These are phyloP conservation scores for Trochalopteron elliotii DNA, from an alignment of 2,113 vertebrate genomes.

Conservation along the genomic window DNA sequence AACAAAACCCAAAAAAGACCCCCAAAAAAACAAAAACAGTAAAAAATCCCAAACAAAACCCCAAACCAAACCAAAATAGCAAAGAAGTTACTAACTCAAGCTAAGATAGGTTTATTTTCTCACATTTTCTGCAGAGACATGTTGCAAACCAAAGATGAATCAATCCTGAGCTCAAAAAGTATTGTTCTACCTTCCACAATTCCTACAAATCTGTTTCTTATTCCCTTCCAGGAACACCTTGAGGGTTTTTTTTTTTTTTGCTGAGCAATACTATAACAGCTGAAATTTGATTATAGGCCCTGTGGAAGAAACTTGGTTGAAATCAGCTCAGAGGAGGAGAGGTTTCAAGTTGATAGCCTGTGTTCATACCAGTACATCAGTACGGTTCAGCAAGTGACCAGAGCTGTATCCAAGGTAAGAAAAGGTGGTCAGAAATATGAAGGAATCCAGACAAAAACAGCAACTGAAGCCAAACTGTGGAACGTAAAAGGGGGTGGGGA, in stretches of 20 bases:
- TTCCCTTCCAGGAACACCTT: neutral
- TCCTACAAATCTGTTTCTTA: constrained; percentile 4
- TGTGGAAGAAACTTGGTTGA: neutral
- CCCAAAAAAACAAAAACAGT: neutral
- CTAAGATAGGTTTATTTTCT: neutral
- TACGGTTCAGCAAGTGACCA: neutral
- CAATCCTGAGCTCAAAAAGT: constrained; percentile 10
- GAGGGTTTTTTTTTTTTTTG: neutral
- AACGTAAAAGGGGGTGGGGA: accelerated
- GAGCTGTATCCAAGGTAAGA: neutral
- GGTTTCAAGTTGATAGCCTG: neutral
- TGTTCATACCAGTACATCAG: neutral
- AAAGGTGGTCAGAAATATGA: neutral
- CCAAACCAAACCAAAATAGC: neutral
- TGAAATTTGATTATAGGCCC: constrained; percentile 7
- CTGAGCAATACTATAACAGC: neutral
- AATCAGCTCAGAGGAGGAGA: neutral
- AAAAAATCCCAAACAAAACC: neutral
- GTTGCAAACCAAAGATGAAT: constrained; percentile 15
- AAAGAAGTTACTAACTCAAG: constrained; percentile 26
- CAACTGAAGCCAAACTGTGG: neutral
- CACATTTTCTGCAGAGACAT: constrained; percentile 23
- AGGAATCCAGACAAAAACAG: neutral
- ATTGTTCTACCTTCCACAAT: constrained; percentile 15
- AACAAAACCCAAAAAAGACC: neutral